Evolutionary conservation across 2,113 vertebrate species (phyloP), one percentile per base, ranked within the genome.

Genomic region (Rhinopomastus cyanomelas): DNA sequence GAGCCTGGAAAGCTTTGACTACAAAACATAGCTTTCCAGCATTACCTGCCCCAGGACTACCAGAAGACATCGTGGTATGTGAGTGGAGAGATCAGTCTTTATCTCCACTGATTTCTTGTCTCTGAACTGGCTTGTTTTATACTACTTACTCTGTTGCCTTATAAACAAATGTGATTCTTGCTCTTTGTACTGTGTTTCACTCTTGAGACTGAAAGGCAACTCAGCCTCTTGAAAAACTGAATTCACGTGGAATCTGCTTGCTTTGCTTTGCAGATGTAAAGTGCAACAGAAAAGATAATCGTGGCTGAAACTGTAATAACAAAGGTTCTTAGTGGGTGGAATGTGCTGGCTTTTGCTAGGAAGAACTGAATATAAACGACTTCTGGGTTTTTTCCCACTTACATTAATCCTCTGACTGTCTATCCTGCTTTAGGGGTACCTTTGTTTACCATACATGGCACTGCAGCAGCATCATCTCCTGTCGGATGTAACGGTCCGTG

Each of bases 391-490:
- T 18, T 49, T 3, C 20, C 22, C n/a, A 42, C 9, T 75, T 37
- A 20, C 12, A 16, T 62, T 83, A 27, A 83, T 62, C 82, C 30
- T 53, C 17, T 75, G 10, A 55, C 61, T 62, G 26, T 96, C 11
- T 90, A 19, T 90, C 36, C 81, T 79, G 79, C 94, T 71, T 16
- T 91, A 99, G 99, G 99, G 99, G 37, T 99, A 99, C 97, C 97
- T 99, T 80, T 99, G 99, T 64, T 96, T 99, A 95, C 99, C 99
- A 2, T 99, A 99, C 92, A 99, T 99, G 99, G 99, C 99, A 0
- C 94, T 99, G 96, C 99, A 99, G 97, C 99, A 99, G 96, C 99
- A 99, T 91, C 99, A 99, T 71, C 98, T 99, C 61, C 98, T 99
- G 55, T 99, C 98, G 2, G 99, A 99, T 49, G 98, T 99, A 51